Evolutionary conservation across 1,140 invertebrate species (phyloP), one percentile per base, ranked within the genome.

Genomic region (Plectrocnemia conspersa): DNA sequence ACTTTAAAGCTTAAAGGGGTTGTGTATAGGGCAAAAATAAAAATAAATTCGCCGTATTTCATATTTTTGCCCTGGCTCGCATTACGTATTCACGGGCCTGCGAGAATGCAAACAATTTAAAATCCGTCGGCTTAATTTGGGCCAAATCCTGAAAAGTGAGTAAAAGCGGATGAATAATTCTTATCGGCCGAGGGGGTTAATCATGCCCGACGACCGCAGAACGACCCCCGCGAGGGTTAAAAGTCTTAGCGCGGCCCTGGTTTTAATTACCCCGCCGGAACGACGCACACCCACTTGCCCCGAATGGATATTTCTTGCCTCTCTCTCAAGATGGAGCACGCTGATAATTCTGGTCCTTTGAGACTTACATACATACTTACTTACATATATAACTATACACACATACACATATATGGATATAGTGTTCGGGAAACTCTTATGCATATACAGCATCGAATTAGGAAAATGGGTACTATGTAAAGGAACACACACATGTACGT

Each of bases 181-280:
- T 60, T 60, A 60, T 60, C 58, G 53, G 54, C 29, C 16, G 3
- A 13, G 23, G 54, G 59, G 59, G 54, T 61, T 61, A 61, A 61
- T 61, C 59, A 61, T 61, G 59, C 54, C 59, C 55, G 44, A 61
- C 53, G 54, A 61, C 59, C 59, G 47, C 59, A 56, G 55, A 61
- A 61, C 59, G 54, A 53, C 54, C 59, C 59, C 59, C 55, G 16
- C 18, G 59, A 49, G 59, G 44, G 58, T 61, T 61, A 56, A 49
- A 56, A 61, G 58, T 61, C 54, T 61, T 61, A 53, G 52, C 58
- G 52, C 44, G 25, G 24, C 27, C 22, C 19, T 42, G 42, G 54
- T 60, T 52, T 60, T 52, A 60, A 60, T 60, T 60, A 56, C 58
- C 54, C 58, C 58, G 9, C 54, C 16, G 21, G 23, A 40, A 25